phyloP scores from a whole-genome alignment of 2,797 vertebrate species.

The Bucorvus abyssinicus region DNA sequence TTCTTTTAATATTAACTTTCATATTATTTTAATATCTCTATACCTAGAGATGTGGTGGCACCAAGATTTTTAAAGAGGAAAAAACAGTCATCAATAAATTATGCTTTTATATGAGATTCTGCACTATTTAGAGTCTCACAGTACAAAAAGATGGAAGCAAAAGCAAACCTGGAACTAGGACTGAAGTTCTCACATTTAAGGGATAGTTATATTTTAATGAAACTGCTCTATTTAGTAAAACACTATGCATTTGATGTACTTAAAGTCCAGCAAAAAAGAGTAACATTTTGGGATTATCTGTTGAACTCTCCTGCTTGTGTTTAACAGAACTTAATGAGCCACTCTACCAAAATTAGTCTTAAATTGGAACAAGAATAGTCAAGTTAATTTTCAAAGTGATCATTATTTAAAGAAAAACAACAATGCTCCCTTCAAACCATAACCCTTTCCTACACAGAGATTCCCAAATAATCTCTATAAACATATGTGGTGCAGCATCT shows the following conservation, averaged over 20 bases:
- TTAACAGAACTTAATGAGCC: constrained; percentile 2
- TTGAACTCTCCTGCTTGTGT: too few species aligned
- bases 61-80: not conserved
- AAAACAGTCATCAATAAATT: not conserved
- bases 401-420: not conserved
- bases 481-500: constrained; percentile 46
- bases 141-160: not conserved
- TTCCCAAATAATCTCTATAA: constrained; percentile 59
- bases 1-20: not conserved
- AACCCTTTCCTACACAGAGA: constrained; percentile 39
- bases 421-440: constrained; percentile 18
- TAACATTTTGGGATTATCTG: not conserved
- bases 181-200: not conserved
- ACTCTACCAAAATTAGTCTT: constrained; percentile 25
- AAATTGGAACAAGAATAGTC: constrained; percentile 38
- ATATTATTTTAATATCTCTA: too few species aligned
- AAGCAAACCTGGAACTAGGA: not conserved
- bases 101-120: not conserved
- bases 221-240: not conserved
- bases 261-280: not conserved
- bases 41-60: not conserved
- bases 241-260: not conserved
- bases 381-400: constrained; percentile 1
- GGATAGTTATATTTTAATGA: not conserved
- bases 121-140: not conserved